These are phyloP conservation scores for Rhyacichthys aspro DNA, from an alignment of 2,797 vertebrate genomes.

Conservation along the genomic window DNA sequence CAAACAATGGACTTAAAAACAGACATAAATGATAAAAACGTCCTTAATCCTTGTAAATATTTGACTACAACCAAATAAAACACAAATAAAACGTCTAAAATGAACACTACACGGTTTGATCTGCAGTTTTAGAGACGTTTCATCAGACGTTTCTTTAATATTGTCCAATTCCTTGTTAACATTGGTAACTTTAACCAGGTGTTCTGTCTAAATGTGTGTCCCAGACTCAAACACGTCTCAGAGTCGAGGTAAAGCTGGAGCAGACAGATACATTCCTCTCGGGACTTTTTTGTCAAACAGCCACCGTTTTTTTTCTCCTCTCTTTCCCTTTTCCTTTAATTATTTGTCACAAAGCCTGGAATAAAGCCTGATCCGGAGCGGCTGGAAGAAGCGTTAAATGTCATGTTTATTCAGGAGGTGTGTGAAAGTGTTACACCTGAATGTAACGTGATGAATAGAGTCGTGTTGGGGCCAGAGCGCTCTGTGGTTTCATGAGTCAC, in stretches of 20 bases:
- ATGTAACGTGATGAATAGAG: neutral
- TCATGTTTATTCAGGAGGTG: constrained; percentile 5
- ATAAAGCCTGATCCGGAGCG: neutral
- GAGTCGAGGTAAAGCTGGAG: neutral
- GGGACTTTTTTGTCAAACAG: constrained; percentile 34
- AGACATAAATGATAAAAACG: no score
- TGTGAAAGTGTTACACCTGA: neutral
- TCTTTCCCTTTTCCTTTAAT: constrained; percentile 5
- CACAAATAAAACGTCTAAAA: no score
- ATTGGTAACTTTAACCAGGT: no score
- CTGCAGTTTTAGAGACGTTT: no score
- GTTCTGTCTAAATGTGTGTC: no score
- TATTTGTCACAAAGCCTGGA: constrained; percentile 8
- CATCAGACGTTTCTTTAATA: no score
- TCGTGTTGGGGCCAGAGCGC: neutral
- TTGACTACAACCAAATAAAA: no score
- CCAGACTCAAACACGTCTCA: no score
- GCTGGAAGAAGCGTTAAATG: constrained; percentile 11
- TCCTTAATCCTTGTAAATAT: no score
- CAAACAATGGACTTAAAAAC: no score
- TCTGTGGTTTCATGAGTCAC: neutral
- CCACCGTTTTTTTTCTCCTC: constrained; percentile 10
- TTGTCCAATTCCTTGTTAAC: no score
- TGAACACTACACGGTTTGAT: no score
- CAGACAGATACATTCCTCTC: constrained; percentile 21